phyloP scores from a whole-genome alignment of 2,797 vertebrate genomes.

The Cynodonichthys magdalenae region DNA sequence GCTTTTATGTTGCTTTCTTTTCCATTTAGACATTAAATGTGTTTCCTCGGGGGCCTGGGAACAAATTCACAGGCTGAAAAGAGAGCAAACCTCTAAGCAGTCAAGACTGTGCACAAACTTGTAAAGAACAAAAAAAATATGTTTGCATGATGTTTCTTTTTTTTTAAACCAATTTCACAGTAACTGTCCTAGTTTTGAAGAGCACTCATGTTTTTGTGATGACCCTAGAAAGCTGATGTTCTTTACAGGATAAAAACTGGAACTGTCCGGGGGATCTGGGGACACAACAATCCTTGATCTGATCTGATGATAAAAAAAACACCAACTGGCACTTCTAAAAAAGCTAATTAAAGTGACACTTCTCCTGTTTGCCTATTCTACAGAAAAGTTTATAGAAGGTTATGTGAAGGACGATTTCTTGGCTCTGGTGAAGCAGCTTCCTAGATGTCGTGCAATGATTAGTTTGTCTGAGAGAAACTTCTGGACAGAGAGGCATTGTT shows the following conservation, averaged over 20 bases:
- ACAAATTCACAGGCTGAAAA: conserved; percentile 33
- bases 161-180: conserved; percentile 37
- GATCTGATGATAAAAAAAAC: conserved; percentile 5
- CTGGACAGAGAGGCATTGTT: conserved; percentile 4
- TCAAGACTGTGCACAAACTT: conserved; percentile 23
- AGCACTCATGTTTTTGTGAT: neutral
- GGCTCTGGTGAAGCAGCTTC: neutral
- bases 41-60: conserved; percentile 29
- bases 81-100: no score
- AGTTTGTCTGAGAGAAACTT: conserved; percentile 22
- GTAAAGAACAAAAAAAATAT: conserved; percentile 10
- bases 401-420: conserved; percentile 11
- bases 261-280: neutral
- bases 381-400: conserved; percentile 4
- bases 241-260: neutral
- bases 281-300: neutral
- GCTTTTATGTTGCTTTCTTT: neutral
- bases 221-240: neutral
- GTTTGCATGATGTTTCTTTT: conserved; percentile 20
- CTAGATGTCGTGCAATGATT: conserved; percentile 6
- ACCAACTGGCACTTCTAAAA: neutral
- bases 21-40: conserved; percentile 2
- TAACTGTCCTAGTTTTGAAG: conserved; percentile 50
- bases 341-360: conserved; percentile 2
- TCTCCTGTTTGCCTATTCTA: neutral